Base-by-base conservation (phyloP, 1,140 invertebrate species). In the Drosophila eugracilis region DNA sequence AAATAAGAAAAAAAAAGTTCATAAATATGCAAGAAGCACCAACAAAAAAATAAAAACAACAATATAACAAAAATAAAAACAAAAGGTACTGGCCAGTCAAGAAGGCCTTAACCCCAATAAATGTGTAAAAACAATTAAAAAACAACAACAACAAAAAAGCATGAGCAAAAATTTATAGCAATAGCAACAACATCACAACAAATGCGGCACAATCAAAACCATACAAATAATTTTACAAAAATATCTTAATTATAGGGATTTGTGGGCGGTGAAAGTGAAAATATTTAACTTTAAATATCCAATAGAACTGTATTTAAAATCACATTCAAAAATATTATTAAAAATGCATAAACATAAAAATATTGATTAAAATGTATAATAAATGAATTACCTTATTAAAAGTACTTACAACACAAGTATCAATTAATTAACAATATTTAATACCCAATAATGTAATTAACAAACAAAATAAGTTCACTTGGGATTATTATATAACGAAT, bases 31-130 rank as follows among this genome's bases (percentile, higher is more conserved):
- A 59, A 24, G 21, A 49, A 34, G 22, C 22, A 32, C n/a, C 21
- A 53, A 42, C 21, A 37, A 58, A 60, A n/a, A n/a, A n/a, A n/a
- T n/a, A n/a, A 53, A 3, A 32, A 32, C 30, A 60, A 55, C 47
- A 44, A 44, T 45, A 63, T 26, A 49, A 50, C 2, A 59, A 66
- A 22, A 63, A 54, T 26, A 72, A 42, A 32, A 57, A 55, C 24
- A 52, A 47, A 41, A 39, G 36, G 44, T 49, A 50, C 52, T 75
- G 63, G 65, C 69, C 72, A 78, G 75, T 63, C 55, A 74, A 57
- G 32, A 76, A 80, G 72, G 77, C 77, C 77, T 80, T 80, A 80
- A 80, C 77, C 77, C 66, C 72, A 80, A 81, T 80, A 80, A 81
- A 80, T 76, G 75, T 65, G 77, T 80, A 81, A 80, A 77, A 66